Base-by-base conservation (phyloP, 2,797 vertebrate species). In the Sebastes steindachneri region DNA sequence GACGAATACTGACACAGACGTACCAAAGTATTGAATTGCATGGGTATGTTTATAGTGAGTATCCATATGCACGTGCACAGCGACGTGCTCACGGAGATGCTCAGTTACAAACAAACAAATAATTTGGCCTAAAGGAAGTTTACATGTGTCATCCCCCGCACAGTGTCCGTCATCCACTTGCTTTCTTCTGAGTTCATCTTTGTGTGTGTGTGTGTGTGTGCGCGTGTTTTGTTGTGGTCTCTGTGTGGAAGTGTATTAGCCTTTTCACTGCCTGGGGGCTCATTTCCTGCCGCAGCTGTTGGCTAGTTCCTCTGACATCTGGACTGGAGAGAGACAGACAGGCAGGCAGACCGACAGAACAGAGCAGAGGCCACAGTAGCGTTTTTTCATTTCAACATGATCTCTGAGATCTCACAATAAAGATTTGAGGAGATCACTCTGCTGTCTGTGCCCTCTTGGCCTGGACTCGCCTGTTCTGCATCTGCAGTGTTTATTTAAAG, bases 261-360 rank as follows among this genome's bases (percentile, higher is more conserved):
- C 85, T 87, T 91, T 88, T 92, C 87, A 88, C 71, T 76, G 91
- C 93, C 90, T 83, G 69, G 79, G 83, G 93, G 90, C 89, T 92
- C 79, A 90, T 94, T 95, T 93, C 92, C 90, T 92, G 89, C 81
- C 57, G 53, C 93, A 93, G 93, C 93, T 94, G 93, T 90, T 93
- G 91, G 91, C 89, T 82, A 84, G 84, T 87, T 90, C 88, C 85
- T 92, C 90, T 91, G 91, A 94, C 94, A 95, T 95, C 94, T 95
- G 94, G 93, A 93, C 87, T 84, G 82, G 71, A 75, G 81, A 85
- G 85, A 90, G 88, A 87, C 74, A 87, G 90, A 87, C 77, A 88
- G 80, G 28, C 74, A 57, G 55, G 14, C 17, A 73, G 63, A 62
- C 63, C 19, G 64, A 53, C 60, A 76, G 86, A 68, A 69, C 67